These are phyloP conservation scores for Caenorhabditis sp. DNA, from an alignment of 2,888 invertebrate genomes.

Conservation along the genomic window DNA sequence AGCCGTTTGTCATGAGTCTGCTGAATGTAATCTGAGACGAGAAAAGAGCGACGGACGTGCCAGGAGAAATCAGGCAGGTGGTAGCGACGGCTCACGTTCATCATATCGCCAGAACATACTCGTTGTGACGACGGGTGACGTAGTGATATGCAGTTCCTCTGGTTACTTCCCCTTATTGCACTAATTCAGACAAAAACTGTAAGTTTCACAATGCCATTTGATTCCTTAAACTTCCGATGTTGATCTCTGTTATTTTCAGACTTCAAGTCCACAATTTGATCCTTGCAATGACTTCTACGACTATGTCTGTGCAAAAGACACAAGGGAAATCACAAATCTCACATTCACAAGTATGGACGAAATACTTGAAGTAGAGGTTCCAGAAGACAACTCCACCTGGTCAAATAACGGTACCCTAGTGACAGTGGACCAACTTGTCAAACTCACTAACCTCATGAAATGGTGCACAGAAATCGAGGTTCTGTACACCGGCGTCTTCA, in stretches of 20 bases:
- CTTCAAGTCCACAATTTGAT: neutral
- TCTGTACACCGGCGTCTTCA: constrained; percentile 39
- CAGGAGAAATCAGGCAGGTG: constrained; percentile 50
- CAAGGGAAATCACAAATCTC: constrained; percentile 32
- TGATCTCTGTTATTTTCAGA: neutral
- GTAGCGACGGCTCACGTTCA: constrained; percentile 45
- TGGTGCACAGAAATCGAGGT: constrained; percentile 55
- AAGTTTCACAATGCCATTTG: no score
- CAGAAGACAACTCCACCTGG: constrained; percentile 25
- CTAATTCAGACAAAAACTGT: constrained; percentile 1
- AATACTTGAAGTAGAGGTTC: constrained; percentile 27
- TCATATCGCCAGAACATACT: constrained; percentile 39
- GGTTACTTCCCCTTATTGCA: neutral
- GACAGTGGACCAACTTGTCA: constrained; percentile 32
- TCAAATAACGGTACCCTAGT: constrained; percentile 12
- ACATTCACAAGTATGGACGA: constrained; percentile 35
- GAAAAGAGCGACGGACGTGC: constrained; percentile 23
- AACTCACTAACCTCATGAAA: constrained; percentile 42
- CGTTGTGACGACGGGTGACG: constrained; percentile 23
- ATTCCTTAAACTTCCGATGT: no score
- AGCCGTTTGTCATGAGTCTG: constrained; percentile 59
- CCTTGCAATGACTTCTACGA: constrained; percentile 58
- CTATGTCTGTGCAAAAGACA: constrained; percentile 47
- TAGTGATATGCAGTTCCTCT: constrained; percentile 15
- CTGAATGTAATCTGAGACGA: constrained; percentile 49